Evolutionary conservation across 2,888 invertebrate species (phyloP).

Genomic region (Cheilosia vulpina): DNA sequence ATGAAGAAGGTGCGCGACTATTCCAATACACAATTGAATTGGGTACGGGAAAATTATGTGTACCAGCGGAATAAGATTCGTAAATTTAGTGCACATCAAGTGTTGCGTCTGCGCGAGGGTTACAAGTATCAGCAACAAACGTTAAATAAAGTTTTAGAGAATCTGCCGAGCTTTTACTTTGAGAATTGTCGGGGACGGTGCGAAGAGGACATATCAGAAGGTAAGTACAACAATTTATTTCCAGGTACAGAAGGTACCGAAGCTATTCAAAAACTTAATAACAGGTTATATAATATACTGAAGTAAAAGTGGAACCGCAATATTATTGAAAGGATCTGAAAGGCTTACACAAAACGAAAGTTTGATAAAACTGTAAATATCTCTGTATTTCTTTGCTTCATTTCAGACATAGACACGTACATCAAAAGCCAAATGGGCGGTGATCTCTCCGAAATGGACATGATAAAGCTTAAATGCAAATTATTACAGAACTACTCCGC

Average conservation of each 20-base stretch:
- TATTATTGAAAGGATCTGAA: no score
- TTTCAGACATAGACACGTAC: slow-evolving; percentile 82
- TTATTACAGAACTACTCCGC: slow-evolving; percentile 79
- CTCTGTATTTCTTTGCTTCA: not conserved
- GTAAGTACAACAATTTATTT: slow-evolving; percentile 75
- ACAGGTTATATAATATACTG: no score
- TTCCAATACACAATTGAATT: slow-evolving; percentile 94
- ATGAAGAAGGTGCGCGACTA: slow-evolving; percentile 96
- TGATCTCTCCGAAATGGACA: slow-evolving; percentile 78
- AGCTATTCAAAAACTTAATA: no score
- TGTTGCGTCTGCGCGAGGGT: slow-evolving; percentile 93
- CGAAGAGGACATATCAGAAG: slow-evolving; percentile 84
- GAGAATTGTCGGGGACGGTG: slow-evolving; percentile 96
- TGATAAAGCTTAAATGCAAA: slow-evolving; percentile 80
- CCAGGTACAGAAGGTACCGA: no score
- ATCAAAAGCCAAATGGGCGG: slow-evolving; percentile 81
- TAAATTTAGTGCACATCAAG: slow-evolving; percentile 97
- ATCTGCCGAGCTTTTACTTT: slow-evolving; percentile 94
- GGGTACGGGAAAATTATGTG: slow-evolving; percentile 97
- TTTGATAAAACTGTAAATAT: not conserved
- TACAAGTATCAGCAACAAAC: slow-evolving; percentile 98
- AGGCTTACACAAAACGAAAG: not conserved
- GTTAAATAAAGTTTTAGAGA: slow-evolving; percentile 96
- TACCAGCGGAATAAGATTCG: slow-evolving; percentile 97
- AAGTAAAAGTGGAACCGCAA: no score